Evolutionary conservation across 23 tunicate species (phyloP), one percentile per base, ranked within the genome.

Genomic region (Styela plicata): DNA sequence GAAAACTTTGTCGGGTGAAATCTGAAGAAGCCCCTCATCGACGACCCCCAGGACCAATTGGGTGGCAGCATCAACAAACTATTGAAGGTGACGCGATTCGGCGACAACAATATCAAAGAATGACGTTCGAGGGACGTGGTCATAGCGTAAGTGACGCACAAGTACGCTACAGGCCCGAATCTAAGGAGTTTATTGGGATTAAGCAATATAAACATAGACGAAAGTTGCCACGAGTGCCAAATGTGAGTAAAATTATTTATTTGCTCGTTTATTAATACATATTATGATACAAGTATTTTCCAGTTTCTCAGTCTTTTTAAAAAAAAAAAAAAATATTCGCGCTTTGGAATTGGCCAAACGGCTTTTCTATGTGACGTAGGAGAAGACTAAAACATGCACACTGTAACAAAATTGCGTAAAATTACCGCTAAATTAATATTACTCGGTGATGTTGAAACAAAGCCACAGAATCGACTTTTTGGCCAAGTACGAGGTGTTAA

Each of bases 131-230:
- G 36, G 35, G 52, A 62, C 64, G 85, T 5, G 85, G 85, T 5
- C 85, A 63, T 22, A 67, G 85, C 33, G 37, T 69, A 29, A 82
- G 85, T 37, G 85, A 82, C 28, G 75, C 85, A 1, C 81, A 76
- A 76, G 81, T 76, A 20, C 64, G 33, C 1, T 76, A 76, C 64
- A 36, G 53, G 27, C 64, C 64, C 18, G 64, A 23, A 29, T 76
- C 81, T 23, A 25, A 52, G 28, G 81, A 76, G 44, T 76, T 76
- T 1, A 53, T 53, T 44, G 81, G 66, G 31, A 20, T 76, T 20
- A 76, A 76, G 7, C 32, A 36, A 26, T 52, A 22, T 26, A 76
- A 44, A 27, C 64, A 44, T 10, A 53, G 81, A 28, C 37, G 81
- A 44, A 76, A 27, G 44, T 24, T 76, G 31, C 81, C 81, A 18